phyloP scores from a whole-genome alignment of 2,113 vertebrate genomes.

The Chrysemys picta region DNA sequence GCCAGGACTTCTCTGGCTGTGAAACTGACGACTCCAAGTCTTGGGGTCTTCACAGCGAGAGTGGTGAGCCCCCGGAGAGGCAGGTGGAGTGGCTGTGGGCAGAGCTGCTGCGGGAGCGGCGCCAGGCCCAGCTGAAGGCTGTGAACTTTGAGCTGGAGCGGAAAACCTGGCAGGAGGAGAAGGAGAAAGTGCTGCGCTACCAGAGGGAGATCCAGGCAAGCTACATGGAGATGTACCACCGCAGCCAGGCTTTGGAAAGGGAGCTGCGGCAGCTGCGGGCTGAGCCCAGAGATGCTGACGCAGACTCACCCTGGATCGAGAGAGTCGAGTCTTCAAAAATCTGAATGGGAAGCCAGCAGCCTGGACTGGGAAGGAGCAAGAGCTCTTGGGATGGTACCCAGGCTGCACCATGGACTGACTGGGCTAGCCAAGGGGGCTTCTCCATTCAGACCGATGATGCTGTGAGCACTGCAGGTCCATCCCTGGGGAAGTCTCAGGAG shows the following conservation, averaged over 20 bases:
- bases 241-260: constrained; percentile 89
- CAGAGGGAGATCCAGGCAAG: constrained; percentile 90
- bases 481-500: neutral
- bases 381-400: neutral
- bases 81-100: constrained; percentile 88
- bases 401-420: neutral
- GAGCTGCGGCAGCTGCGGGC: constrained; percentile 83
- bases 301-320: constrained; percentile 89
- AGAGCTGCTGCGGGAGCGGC: constrained; percentile 91
- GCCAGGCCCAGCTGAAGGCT: constrained; percentile 92
- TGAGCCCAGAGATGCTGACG: constrained; percentile 59
- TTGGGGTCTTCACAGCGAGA: constrained; percentile 77
- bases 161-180: constrained; percentile 94
- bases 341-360: constrained; percentile 73
- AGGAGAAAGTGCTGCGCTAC: constrained; percentile 82
- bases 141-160: constrained; percentile 92
- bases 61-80: constrained; percentile 63
- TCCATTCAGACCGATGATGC: neutral
- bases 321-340: constrained; percentile 95
- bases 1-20: constrained; percentile 75
- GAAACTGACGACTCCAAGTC: constrained; percentile 84
- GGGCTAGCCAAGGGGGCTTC: constrained; percentile 28
- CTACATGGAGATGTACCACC: constrained; percentile 96
- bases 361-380: constrained; percentile 12
- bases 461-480: neutral